Evolutionary conservation across 2,113 vertebrate species (phyloP).

Genomic region (Plotosus lineatus): DNA sequence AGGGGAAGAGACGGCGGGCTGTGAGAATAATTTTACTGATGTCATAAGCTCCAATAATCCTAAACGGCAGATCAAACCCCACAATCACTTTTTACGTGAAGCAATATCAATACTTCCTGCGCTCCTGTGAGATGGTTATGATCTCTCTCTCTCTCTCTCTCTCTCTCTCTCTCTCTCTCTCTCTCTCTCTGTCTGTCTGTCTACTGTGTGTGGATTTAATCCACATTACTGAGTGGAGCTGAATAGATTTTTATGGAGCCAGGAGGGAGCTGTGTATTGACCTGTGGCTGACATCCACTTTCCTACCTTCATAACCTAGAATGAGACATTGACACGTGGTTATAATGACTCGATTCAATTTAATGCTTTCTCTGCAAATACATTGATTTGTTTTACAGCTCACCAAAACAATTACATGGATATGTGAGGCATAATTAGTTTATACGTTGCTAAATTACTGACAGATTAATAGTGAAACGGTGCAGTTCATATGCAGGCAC

Average conservation of each 20-base stretch:
- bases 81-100: slow-evolving; percentile 51
- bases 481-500: slow-evolving; percentile 90
- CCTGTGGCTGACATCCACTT: slow-evolving; percentile 74
- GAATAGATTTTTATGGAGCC: slow-evolving; percentile 73
- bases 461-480: slow-evolving; percentile 99
- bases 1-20: too few species aligned
- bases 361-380: slow-evolving; percentile 88
- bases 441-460: slow-evolving; percentile 99
- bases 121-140: slow-evolving; percentile 43
- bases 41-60: slow-evolving; percentile 50
- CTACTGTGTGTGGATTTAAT: slow-evolving; percentile 8
- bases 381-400: slow-evolving; percentile 95
- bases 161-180: background rate
- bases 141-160: slow-evolving; percentile 30
- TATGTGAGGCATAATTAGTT: slow-evolving; percentile 99
- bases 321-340: slow-evolving; percentile 84
- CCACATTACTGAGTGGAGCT: slow-evolving; percentile 66
- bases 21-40: slow-evolving; percentile 50
- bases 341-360: slow-evolving; percentile 85
- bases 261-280: slow-evolving; percentile 67
- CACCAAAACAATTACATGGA: slow-evolving; percentile 96
- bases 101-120: slow-evolving; percentile 53
- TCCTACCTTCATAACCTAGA: slow-evolving; percentile 81
- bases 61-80: slow-evolving; percentile 54
- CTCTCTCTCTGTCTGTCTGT: background rate